A percentile compares a stretch with the other conserved stretches of the same genome.
phyloP scores from a whole-genome alignment of 1,140 invertebrate species.

The Fopius arisanus region DNA sequence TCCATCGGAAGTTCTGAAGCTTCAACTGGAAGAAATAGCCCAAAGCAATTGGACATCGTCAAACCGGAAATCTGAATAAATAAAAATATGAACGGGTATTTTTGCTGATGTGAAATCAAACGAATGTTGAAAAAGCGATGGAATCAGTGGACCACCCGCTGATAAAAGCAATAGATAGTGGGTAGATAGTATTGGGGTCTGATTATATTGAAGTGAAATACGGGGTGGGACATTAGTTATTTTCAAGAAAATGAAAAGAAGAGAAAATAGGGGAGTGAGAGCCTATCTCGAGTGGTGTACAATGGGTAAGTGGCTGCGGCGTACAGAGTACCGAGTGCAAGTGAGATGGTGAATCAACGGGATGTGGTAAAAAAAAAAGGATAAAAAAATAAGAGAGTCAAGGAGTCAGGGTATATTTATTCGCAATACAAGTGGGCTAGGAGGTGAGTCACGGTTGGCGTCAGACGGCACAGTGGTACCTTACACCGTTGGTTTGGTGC shows the following conservation, averaged over 20 bases:
- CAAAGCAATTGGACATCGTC: no score
- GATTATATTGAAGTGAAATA: background rate
- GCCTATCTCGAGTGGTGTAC: background rate
- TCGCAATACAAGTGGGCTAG: constrained; percentile 8
- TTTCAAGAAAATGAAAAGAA: constrained; percentile 1
- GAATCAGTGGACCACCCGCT: background rate
- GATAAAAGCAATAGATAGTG: no score
- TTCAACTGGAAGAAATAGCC: no score
- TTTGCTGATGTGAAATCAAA: no score
- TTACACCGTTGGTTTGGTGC: background rate
- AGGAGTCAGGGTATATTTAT: constrained; percentile 14
- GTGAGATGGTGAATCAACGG: background rate
- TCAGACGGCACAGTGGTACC: constrained; percentile 8
- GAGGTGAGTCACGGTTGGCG: constrained; percentile 5
- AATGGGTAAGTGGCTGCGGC: constrained; percentile 10
- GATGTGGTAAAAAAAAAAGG: background rate
- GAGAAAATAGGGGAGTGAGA: background rate
- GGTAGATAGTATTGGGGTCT: background rate
- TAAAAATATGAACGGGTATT: no score
- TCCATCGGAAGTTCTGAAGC: no score
- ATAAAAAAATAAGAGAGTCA: background rate
- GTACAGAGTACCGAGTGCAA: background rate
- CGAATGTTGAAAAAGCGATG: no score
- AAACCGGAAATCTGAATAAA: no score
- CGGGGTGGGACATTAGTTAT: constrained; percentile 4